Percentiles rank a stretch among this genome's conserved stretches.
Evolutionary conservation across 2,888 invertebrate species (phyloP).

Genomic region (Apamea crenata): DNA sequence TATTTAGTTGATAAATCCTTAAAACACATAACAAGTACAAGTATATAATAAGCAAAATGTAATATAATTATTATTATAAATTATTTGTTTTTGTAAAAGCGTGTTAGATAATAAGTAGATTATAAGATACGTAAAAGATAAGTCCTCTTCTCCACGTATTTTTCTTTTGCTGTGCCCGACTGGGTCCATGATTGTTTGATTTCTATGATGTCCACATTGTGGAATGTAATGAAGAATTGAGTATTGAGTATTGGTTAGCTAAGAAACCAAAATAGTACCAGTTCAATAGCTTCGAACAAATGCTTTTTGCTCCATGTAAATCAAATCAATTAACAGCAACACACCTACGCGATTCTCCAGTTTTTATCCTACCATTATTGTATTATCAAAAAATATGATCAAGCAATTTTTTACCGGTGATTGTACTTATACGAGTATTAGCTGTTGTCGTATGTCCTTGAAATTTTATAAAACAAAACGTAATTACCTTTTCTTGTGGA

Average conservation of each 20-base stretch:
- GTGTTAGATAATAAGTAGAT: no score
- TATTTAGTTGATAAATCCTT: no score
- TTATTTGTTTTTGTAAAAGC: no score
- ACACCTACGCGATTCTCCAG: constrained; percentile 22
- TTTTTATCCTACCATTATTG: constrained; percentile 28
- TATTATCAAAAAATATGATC: constrained; percentile 43
- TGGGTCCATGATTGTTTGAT: no score
- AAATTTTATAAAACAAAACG: constrained; percentile 20
- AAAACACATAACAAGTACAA: no score
- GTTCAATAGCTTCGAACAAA: constrained; percentile 8
- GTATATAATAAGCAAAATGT: no score
- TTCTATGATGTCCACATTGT: no score
- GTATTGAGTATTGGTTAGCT: not conserved
- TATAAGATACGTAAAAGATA: no score
- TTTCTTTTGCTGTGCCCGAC: no score
- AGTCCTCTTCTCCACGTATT: no score
- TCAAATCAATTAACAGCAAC: constrained; percentile 34
- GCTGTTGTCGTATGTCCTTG: not conserved
- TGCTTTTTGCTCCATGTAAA: constrained; percentile 29
- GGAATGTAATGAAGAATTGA: no score
- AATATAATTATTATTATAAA: no score
- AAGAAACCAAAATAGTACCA: not conserved
- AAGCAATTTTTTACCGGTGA: constrained; percentile 24
- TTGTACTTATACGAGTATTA: not conserved
- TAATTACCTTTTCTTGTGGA: constrained; percentile 83